Percentiles rank a stretch among this genome's conserved stretches.
These are phyloP conservation scores for Takifugu flavidus DNA, from an alignment of 2,113 vertebrate genomes.

Conservation along the genomic window DNA sequence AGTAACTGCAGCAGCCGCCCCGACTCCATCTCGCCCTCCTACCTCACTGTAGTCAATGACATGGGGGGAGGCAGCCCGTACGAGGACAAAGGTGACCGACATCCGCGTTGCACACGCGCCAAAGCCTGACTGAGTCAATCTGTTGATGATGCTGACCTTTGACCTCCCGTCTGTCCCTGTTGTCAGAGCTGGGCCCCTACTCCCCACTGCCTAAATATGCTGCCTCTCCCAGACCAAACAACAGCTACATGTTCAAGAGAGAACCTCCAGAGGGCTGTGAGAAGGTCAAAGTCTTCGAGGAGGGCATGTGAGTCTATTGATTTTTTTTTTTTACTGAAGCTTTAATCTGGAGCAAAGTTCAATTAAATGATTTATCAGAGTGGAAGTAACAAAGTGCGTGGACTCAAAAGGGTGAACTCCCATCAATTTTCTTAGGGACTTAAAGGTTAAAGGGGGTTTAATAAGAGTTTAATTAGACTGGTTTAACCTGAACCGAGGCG, in stretches of 20 bases:
- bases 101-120: background rate
- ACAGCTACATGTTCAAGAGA: conserved; percentile 99
- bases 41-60: conserved; percentile 90
- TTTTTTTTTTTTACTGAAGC: background rate
- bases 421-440: too few species aligned
- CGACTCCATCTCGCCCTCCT: conserved; percentile 90
- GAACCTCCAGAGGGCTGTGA: conserved; percentile 98
- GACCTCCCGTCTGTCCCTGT: conserved; percentile 1
- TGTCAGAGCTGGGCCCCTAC: conserved; percentile 89
- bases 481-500: too few species aligned
- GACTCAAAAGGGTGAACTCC: too few species aligned
- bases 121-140: background rate
- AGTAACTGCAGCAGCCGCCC: conserved; percentile 95
- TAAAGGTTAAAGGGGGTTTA: too few species aligned
- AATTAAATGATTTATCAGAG: too few species aligned
- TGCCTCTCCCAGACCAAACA: conserved; percentile 97
- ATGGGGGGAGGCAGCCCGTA: conserved; percentile 85
- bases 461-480: too few species aligned
- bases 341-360: too few species aligned
- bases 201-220: conserved; percentile 97
- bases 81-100: conserved; percentile 88
- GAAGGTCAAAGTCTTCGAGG: conserved; percentile 94
- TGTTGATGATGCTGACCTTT: conserved; percentile 5
- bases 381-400: too few species aligned
- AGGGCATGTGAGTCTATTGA: conserved; percentile 86